Evolutionary conservation across 2,797 vertebrate genomes (phyloP).

Genomic region (Ceyx erithaca): DNA sequence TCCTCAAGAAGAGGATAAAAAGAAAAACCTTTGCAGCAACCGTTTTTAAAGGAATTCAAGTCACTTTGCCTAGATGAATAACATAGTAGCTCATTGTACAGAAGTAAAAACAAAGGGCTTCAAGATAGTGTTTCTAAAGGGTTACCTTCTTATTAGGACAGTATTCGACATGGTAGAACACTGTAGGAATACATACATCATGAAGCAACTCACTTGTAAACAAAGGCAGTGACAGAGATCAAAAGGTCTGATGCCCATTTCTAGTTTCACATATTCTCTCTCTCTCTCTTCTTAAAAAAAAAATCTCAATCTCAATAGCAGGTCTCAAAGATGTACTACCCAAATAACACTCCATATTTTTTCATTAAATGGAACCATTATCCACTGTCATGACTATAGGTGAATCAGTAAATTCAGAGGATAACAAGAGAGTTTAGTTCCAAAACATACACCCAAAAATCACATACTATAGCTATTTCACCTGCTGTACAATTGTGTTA

Average conservation of each 20-base stretch:
- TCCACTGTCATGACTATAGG: background rate
- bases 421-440: background rate
- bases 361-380: background rate
- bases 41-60: background rate
- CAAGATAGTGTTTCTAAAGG: background rate
- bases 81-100: background rate
- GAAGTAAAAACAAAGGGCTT: background rate
- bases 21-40: background rate
- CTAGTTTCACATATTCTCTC: background rate
- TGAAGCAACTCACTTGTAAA: background rate
- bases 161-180: background rate
- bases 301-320: background rate
- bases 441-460: background rate
- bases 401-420: background rate
- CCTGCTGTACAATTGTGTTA: accelerated
- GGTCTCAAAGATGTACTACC: background rate
- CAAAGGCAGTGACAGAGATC: background rate
- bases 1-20: background rate
- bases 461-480: background rate
- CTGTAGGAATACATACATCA: background rate
- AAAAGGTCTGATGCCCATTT: background rate
- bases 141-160: background rate
- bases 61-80: background rate
- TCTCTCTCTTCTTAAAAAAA: background rate
- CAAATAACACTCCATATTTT: accelerated